Conservation (phyloP, 2,888 invertebrate genomes). For the Caradrina kadenii region DNA sequence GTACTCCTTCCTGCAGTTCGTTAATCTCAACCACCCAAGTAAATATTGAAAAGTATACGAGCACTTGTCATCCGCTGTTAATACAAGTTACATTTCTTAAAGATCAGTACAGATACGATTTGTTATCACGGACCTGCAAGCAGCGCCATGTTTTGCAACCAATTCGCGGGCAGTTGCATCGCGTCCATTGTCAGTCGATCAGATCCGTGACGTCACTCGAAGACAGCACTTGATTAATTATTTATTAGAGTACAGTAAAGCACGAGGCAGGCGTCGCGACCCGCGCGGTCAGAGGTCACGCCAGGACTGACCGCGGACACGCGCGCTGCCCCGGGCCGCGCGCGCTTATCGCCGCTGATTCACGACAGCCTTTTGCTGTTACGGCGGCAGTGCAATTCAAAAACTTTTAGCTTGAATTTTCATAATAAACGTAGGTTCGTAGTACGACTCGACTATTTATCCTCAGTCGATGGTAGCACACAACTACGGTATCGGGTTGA, state of each 20-base stretch:
- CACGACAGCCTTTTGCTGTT: conserved; percentile 64
- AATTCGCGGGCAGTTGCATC: conserved; percentile 71
- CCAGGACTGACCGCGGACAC: conserved; percentile 72
- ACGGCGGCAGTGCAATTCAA: conserved; percentile 52
- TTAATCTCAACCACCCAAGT: not conserved
- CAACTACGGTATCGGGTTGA: not conserved
- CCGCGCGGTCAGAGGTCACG: conserved; percentile 84
- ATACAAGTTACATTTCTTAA: not conserved
- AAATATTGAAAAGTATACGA: conserved; percentile 4
- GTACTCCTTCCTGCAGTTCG: not conserved
- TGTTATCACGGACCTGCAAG: conserved; percentile 71
- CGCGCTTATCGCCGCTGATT: conserved; percentile 79
- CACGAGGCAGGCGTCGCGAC: conserved; percentile 63
- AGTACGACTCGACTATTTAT: not conserved
- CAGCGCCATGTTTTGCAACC: conserved; percentile 79
- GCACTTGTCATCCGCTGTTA: not conserved
- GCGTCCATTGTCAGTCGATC: conserved; percentile 69
- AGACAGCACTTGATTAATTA: conserved; percentile 34
- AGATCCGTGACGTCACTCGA: conserved; percentile 14
- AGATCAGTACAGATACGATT: conserved; percentile 3
- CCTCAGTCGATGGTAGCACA: not conserved
- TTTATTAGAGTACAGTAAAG: conserved; percentile 15
- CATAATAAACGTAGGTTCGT: conserved; percentile 7
- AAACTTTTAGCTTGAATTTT: conserved; percentile 23
- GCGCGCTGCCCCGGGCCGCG: conserved; percentile 42